Percentiles rank a stretch among this genome's conserved stretches.
phyloP scores from a whole-genome alignment of 2,113 vertebrate species.

The Pipra filicauda region DNA sequence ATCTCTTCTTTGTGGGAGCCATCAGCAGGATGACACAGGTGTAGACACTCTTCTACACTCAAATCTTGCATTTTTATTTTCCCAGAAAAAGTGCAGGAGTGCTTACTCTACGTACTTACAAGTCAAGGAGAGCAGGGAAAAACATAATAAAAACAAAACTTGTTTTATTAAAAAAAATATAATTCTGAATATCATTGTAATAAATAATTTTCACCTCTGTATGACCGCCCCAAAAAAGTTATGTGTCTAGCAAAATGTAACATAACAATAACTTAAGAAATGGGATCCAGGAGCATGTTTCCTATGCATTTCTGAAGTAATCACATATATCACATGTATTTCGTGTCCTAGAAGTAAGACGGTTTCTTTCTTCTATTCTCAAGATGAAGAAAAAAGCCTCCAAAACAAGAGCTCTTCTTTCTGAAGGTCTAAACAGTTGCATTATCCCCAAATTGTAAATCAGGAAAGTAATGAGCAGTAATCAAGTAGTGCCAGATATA shows the following conservation, averaged over 20 bases:
- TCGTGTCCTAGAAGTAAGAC: not conserved
- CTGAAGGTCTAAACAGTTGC: not conserved
- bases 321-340: not conserved
- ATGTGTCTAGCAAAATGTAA: not conserved
- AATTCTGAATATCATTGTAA: not conserved
- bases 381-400: not conserved
- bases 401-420: not conserved
- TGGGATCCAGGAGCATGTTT: not conserved
- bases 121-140: not conserved
- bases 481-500: not conserved
- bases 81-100: not conserved
- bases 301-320: not conserved
- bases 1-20: not conserved
- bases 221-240: not conserved
- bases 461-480: not conserved
- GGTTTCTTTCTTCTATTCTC: not conserved
- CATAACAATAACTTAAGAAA: not conserved
- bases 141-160: not conserved
- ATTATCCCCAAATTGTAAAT: not conserved
- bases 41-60: not conserved
- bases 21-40: not conserved
- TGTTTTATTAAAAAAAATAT: constrained; percentile 36
- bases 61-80: not conserved
- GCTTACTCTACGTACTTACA: not conserved
- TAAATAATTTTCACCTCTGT: not conserved